Conservation (phyloP, 2,797 vertebrate genomes). For the Chelonia mydas region DNA sequence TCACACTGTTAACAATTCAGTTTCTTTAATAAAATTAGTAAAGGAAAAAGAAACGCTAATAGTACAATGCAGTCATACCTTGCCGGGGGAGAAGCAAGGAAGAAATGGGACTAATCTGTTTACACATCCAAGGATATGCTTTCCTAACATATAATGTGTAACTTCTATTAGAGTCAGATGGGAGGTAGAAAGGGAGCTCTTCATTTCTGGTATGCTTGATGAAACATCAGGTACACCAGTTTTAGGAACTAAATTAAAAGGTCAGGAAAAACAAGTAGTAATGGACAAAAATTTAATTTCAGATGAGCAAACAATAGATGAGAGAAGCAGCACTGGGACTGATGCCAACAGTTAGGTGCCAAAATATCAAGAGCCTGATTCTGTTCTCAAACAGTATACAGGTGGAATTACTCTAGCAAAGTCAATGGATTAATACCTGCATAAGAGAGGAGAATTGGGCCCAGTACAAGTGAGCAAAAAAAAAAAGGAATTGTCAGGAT, state of each 20-base stretch:
- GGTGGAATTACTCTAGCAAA: neutral
- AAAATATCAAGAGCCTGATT: neutral
- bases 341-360: neutral
- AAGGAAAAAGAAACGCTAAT: neutral
- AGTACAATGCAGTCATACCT: neutral
- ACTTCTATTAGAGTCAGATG: neutral
- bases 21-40: neutral
- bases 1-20: neutral
- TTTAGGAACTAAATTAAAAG: conserved; percentile 45
- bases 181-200: fast-evolving
- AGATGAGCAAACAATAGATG: neutral
- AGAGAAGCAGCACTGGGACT: neutral
- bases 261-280: conserved; percentile 39
- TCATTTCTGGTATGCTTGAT: fast-evolving
- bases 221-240: neutral
- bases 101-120: neutral
- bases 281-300: conserved; percentile 37
- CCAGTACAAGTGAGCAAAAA: neutral
- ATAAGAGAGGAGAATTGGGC: fast-evolving
- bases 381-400: fast-evolving
- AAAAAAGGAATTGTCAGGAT: neutral
- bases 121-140: neutral
- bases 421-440: fast-evolving
- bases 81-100: neutral
- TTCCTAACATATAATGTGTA: neutral